Base-by-base conservation (phyloP, 2,113 vertebrate species). In the Columba livia region DNA sequence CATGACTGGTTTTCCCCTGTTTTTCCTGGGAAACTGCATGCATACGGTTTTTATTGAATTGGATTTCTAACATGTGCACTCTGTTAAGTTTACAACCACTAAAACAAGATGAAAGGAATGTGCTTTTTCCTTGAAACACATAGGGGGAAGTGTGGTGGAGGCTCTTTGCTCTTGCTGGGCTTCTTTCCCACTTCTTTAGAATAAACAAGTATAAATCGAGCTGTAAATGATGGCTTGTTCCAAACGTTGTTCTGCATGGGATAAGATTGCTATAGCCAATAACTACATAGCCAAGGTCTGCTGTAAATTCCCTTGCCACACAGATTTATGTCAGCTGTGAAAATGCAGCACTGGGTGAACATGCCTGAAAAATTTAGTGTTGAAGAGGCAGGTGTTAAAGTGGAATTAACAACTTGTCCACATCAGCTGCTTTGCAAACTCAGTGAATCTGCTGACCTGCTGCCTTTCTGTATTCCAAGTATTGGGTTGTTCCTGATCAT, bases 141-240 rank as follows among this genome's bases (percentile, higher is more conserved):
- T 15, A 14, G 24, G 44, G 24, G 17, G 15, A 60, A 77, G 50
- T 15, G 29, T 47, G 11, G 17, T 74, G 18, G 15, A 74, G n/a
- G 51, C 15, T 60, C 25, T 73, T 84, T 50, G 26, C 5, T 88
- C 34, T 51, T 0, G 1, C 36, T 73, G 25, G 23, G 5, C 48
- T 78, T 57, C 6, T 4, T 64, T 78, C 24, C 21, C 92, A 97
- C 98, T 94, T 95, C 96, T 92, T 81, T 93, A 97, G 93, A 97
- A 96, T 93, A 98, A 98, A 97, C 93, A 95, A 75, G 29, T 95
- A 96, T 96, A 98, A 98, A 98, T 97, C 84, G 88, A 93, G 79
- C 60, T 89, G 85, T 97, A 97, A 98, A 97, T 97, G 95, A 98
- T 44, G 56, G 92, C 94, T 97, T 96, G 92, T 96, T 97, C 94